Percentiles rank a stretch among this genome's conserved stretches.
phyloP scores from a whole-genome alignment of 2,888 invertebrate species.

The Limnephilus auricula region DNA sequence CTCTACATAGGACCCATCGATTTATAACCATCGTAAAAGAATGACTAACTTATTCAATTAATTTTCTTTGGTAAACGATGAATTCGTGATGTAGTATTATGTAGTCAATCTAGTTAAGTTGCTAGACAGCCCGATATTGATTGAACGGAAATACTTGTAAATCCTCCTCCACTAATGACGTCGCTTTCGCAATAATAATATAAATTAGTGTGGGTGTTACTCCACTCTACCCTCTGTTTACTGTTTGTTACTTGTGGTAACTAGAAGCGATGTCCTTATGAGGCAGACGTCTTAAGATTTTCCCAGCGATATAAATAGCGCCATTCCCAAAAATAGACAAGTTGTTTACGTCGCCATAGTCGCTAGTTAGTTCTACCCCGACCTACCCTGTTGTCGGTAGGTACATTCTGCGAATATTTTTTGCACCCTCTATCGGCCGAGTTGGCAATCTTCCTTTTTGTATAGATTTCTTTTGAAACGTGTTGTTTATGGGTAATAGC shows the following conservation, averaged over 20 bases:
- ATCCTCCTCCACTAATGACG: neutral
- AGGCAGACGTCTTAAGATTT: neutral
- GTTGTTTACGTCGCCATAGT: neutral
- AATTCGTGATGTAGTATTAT: neutral
- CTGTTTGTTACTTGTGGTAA: neutral
- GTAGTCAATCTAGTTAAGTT: neutral
- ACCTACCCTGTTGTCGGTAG: neutral
- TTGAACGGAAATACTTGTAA: neutral
- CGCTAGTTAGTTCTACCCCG: neutral
- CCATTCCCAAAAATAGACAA: conserved; percentile 13
- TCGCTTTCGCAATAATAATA: neutral
- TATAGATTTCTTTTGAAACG: neutral
- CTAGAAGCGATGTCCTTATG: neutral
- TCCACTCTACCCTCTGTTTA: neutral
- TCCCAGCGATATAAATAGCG: conserved; percentile 19
- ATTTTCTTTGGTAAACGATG: neutral
- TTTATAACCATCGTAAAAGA: neutral
- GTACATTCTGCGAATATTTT: neutral
- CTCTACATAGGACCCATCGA: neutral
- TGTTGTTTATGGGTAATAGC: neutral
- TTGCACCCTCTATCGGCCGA: neutral
- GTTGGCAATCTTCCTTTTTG: neutral
- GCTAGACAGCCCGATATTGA: neutral
- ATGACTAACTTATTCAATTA: neutral
- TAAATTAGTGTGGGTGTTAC: neutral